A percentile compares a stretch with the other conserved stretches of the same genome.
Evolutionary conservation across 2,113 vertebrate species (phyloP).

Genomic region (Thryonomys swinderianus): DNA sequence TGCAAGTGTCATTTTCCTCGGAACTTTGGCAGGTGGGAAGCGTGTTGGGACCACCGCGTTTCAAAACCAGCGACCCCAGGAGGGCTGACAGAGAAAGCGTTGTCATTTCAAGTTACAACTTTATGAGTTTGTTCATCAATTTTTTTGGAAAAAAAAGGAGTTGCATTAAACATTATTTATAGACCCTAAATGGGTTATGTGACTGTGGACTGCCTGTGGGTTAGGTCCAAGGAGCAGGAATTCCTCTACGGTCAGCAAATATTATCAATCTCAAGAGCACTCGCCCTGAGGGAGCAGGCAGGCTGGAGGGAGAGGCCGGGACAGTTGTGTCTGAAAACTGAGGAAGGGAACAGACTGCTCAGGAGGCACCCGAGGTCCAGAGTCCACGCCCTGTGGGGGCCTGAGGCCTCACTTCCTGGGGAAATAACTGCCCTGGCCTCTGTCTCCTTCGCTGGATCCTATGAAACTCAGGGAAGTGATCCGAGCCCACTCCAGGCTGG

Average conservation of each 20-base stretch:
- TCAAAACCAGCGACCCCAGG: not conserved
- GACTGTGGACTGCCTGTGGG: not conserved
- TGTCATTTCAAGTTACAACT: slow-evolving; percentile 14
- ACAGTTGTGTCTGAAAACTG: not conserved
- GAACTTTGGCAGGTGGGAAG: not conserved
- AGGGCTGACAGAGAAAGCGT: not conserved
- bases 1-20: not conserved
- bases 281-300: not conserved
- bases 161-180: slow-evolving; percentile 3
- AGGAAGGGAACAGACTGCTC: not conserved
- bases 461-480: not conserved
- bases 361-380: not conserved
- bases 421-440: not conserved
- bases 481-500: not conserved
- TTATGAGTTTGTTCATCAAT: slow-evolving; percentile 34
- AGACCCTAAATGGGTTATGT: not conserved
- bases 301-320: not conserved
- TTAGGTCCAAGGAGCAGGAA: not conserved
- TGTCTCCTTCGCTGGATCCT: not conserved
- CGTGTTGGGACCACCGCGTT: not conserved
- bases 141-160: not conserved
- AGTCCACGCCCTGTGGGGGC: too few relatives aligned
- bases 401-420: not conserved
- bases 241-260: slow-evolving; percentile 38
- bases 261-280: not conserved